A percentile compares a stretch with the other conserved stretches of the same genome.
Evolutionary conservation across 1,140 invertebrate genomes (phyloP).

Genomic region (Chrysoperla carnea): DNA sequence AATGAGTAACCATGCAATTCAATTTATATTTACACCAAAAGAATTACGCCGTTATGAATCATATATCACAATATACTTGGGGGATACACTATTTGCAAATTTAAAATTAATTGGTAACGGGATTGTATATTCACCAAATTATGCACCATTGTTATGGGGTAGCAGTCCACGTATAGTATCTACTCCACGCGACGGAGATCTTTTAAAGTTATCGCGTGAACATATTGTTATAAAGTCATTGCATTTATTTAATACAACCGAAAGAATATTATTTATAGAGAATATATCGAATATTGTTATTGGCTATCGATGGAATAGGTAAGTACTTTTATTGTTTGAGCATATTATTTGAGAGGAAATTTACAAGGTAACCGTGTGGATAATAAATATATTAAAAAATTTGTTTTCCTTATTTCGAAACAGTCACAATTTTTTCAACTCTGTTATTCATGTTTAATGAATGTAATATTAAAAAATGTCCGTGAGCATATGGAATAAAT

Average conservation of each 20-base stretch:
- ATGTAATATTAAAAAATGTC: too few relatives aligned
- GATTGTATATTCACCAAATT: not conserved
- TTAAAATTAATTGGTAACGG: not conserved
- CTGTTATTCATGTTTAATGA: too few relatives aligned
- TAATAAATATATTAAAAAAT: too few relatives aligned
- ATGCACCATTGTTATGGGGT: not conserved
- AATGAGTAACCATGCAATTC: conserved; percentile 3
- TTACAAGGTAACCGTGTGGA: too few relatives aligned
- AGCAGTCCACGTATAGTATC: not conserved
- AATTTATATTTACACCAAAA: conserved; percentile 12
- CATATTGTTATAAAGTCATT: conserved; percentile 7
- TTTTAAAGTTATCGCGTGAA: conserved; percentile 6
- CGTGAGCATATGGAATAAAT: too few relatives aligned
- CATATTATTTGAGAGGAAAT: too few relatives aligned
- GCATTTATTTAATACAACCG: conserved; percentile 7
- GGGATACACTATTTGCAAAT: not conserved
- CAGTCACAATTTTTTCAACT: too few relatives aligned
- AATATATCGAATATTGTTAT: conserved; percentile 10
- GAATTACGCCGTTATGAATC: conserved; percentile 8
- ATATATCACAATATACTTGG: not conserved
- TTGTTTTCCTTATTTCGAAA: too few relatives aligned
- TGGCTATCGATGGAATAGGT: conserved; percentile 7
- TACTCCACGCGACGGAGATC: not conserved
- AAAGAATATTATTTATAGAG: conserved; percentile 10
- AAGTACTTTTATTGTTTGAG: too few relatives aligned